Base-by-base conservation (phyloP, 2,888 invertebrate species). In the Meteorus colon region DNA sequence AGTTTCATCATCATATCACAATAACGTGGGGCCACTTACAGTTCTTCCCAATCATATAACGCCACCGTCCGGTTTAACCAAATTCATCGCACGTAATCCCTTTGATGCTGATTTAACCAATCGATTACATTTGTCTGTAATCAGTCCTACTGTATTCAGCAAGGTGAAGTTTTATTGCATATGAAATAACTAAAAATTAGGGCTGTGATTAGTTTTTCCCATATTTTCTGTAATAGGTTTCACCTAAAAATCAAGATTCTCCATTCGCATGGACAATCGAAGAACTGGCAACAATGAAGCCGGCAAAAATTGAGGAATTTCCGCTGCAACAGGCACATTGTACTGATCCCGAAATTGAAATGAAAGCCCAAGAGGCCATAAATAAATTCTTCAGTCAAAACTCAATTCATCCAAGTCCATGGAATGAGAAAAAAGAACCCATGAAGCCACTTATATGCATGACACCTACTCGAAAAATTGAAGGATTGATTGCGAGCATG, bases 201-300 rank as follows among this genome's bases (percentile, higher is more conserved):
- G 34, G 27, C 41, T 24, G 14, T 19, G 3, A 14, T 3, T 16
- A 55, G 10, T 62, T 45, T 45, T 62, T 51, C 76, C 77, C 41
- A 73, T 79, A 63, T 79, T 78, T 16, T 69, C 77, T 63, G 77
- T 77, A 75, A 12, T 79, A 91, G 91, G 86, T 85, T 48, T 84
- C 88, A 14, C 87, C 90, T 1, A 74, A 78, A 10, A 87, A 89
- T 78, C 77, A 80, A 12, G 84, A 85, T 77, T 90, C 90, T 8
- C 89, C 91, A 75, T 94, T 93, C 83, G 90, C 91, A 75, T 95
- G 95, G 95, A 93, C 93, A 67, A 94, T 95, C 77, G 94, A 95
- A 77, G 94, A 94, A 84, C 90, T 93, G 12, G 94, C 94, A 73
- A 90, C 90, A n/a, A 89, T 95, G 75, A 91, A 92, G 68, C 95